Evolutionary conservation across 2,113 vertebrate genomes (phyloP), one percentile per base, ranked within the genome.

Genomic region (Pachyramphus minor): DNA sequence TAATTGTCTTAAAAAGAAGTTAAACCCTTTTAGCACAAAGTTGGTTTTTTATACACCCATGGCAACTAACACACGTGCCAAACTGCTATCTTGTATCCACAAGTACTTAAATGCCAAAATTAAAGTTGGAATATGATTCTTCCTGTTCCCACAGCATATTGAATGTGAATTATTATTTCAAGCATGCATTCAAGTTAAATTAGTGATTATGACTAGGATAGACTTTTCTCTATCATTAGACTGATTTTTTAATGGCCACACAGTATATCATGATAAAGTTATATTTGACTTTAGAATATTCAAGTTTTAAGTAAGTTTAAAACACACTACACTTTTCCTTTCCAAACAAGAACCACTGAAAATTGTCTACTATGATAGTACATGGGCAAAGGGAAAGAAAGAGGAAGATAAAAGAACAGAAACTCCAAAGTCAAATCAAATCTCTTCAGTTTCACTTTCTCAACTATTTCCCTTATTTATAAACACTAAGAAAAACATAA

Each of bases 161-260:
- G 44, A 59, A 95, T 66, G 24, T 80, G 91, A 95, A 93, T 92
- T 92, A 95, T 88, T 69, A 77, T 90, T 93, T 90, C 79, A 77
- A 63, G 62, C 7, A 80, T 20, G 45, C 4, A 0, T 87, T 90
- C 92, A 86, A 84, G 71, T 83, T 53, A 80, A 49, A 69, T 60
- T 76, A 66, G 24, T 16, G 16, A 63, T 76, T 89, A 92, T 71
- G 85, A 87, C 67, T 87, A 59, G 84, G 31, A 55, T 25, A 53
- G 31, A 50, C 6, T 67, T 81, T 49, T 53, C 27, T 79, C 86
- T 79, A 22, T 62, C 66, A 72, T 76, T 71, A 74, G 41, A 45
- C 30, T 81, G 30, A 23, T 62, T 88, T 84, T 92, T 78, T 66
- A 80, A 87, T 66, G 39, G 41, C 2, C 39, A 60, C 33, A n/a